Percentiles rank a stretch among this genome's conserved stretches.
phyloP scores from a whole-genome alignment of 1,140 invertebrate species.

The Hypsibius dujardini region DNA sequence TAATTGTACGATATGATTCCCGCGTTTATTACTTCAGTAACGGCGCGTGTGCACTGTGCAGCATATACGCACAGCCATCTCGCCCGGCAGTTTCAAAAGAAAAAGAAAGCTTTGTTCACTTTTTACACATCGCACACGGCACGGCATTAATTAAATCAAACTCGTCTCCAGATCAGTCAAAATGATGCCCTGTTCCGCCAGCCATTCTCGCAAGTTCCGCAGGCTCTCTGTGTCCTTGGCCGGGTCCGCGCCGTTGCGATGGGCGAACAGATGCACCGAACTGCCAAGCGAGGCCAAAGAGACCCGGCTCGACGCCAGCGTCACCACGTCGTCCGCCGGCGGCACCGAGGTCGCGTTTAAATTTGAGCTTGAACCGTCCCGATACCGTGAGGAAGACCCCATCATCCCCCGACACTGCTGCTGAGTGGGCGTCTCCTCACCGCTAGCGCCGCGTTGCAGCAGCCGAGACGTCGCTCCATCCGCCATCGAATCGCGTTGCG shows the following conservation, averaged over 20 bases:
- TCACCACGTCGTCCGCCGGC: background rate
- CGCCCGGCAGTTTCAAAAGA: too few relatives aligned
- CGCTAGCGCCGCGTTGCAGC: too few relatives aligned
- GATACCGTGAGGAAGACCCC: background rate
- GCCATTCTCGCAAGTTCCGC: background rate
- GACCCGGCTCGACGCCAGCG: constrained; percentile 13
- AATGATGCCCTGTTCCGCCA: constrained; percentile 6
- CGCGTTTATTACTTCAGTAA: too few relatives aligned
- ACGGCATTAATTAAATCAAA: background rate
- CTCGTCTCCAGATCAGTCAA: constrained; percentile 8
- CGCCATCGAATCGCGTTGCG: too few relatives aligned
- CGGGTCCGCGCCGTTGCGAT: background rate
- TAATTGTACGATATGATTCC: too few relatives aligned
- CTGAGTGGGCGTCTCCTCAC: too few relatives aligned
- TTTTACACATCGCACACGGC: background rate
- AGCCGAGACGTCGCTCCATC: too few relatives aligned
- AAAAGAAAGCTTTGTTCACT: background rate
- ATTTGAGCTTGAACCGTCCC: background rate
- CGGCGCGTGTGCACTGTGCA: too few relatives aligned
- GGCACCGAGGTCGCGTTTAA: background rate
- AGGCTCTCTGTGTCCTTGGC: constrained; percentile 3
- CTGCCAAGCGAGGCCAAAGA: background rate
- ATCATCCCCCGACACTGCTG: too few relatives aligned
- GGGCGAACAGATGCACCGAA: background rate
- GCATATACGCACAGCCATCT: too few relatives aligned